phyloP scores from a whole-genome alignment of 1,140 invertebrate species.

The Heliothis virescens region DNA sequence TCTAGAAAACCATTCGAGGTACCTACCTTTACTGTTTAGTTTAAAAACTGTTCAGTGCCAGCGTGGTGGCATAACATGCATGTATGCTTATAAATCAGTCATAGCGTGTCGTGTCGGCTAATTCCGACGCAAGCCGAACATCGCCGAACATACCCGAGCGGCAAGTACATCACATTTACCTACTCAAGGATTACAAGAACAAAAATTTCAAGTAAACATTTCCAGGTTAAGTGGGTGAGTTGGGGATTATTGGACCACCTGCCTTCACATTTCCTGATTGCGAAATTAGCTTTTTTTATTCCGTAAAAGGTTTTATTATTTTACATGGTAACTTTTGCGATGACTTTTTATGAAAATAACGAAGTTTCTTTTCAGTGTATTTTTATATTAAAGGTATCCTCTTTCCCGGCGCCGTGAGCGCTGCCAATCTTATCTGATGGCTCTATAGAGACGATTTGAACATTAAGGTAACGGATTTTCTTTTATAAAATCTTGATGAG shows the following conservation, averaged over 20 bases:
- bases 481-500: not conserved
- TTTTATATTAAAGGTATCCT: constrained; percentile 2
- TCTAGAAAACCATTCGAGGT: not conserved
- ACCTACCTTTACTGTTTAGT: too few relatives aligned
- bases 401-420: not conserved
- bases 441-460: constrained; percentile 1
- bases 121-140: constrained; percentile 5
- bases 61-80: not conserved
- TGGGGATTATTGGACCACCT: constrained; percentile 14
- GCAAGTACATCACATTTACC: not conserved
- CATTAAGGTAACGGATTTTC: not conserved
- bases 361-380: constrained; percentile 3
- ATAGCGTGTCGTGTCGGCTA: constrained; percentile 2
- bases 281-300: not conserved
- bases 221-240: constrained; percentile 27
- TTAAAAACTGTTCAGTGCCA: constrained; percentile 1
- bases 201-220: constrained; percentile 17
- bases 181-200: not conserved
- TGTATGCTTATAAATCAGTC: not conserved
- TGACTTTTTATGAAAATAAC: constrained; percentile 13
- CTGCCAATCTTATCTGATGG: constrained; percentile 11
- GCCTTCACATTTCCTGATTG: not conserved
- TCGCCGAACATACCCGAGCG: not conserved
- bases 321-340: not conserved
- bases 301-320: not conserved